phyloP scores from a whole-genome alignment of 2,888 invertebrate species.

The Leuctra nigra region DNA sequence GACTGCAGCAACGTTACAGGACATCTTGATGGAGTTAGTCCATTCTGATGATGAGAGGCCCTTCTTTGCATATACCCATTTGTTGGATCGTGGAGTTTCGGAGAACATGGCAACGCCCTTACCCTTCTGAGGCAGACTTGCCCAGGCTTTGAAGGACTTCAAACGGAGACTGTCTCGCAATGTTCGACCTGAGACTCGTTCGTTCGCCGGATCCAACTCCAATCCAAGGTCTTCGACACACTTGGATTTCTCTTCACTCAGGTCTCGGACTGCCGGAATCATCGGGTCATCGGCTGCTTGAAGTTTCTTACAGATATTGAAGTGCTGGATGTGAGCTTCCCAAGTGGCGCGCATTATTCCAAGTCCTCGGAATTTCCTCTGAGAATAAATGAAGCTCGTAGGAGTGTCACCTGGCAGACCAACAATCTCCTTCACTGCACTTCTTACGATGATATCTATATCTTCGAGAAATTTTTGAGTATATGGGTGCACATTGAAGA shows the following conservation, averaged over 20 bases:
- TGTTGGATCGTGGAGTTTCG: constrained; percentile 4
- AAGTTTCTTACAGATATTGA: constrained; percentile 5
- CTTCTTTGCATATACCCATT: too few relatives aligned
- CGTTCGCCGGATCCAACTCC: background rate
- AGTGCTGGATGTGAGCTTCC: constrained; percentile 8
- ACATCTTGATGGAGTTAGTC: too few relatives aligned
- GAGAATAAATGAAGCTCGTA: constrained; percentile 2
- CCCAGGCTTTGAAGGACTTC: background rate
- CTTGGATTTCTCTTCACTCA: background rate
- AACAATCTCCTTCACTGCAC: background rate
- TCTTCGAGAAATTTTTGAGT: background rate
- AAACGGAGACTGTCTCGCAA: background rate
- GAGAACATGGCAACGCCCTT: background rate
- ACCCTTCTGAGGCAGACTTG: background rate
- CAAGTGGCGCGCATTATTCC: too few relatives aligned
- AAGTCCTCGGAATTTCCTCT: background rate
- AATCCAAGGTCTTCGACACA: background rate
- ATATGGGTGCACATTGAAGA: constrained; percentile 1
- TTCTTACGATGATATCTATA: constrained; percentile 5
- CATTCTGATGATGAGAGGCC: too few relatives aligned
- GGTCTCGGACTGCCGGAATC: background rate
- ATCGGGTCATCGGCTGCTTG: background rate
- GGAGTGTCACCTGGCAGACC: constrained; percentile 5
- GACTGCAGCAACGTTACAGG: too few relatives aligned
- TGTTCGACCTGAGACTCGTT: background rate